Percentiles rank a stretch among this genome's conserved stretches.
These are phyloP conservation scores for Maconellicoccus hirsutus DNA, from an alignment of 1,140 invertebrate genomes.

Conservation along the genomic window DNA sequence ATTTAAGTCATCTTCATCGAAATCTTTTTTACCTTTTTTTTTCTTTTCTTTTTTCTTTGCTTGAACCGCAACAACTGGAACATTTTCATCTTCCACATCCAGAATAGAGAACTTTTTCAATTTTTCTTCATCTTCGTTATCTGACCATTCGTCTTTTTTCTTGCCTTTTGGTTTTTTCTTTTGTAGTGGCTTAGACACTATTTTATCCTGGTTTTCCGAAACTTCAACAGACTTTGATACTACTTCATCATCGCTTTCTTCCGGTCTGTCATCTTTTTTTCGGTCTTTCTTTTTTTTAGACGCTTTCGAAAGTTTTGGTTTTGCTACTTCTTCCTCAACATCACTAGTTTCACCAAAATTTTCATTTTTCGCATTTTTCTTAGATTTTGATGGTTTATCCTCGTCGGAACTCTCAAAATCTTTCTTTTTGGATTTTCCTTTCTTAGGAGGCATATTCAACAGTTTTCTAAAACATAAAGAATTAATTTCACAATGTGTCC, in stretches of 20 bases:
- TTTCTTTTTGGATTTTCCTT: conserved; percentile 25
- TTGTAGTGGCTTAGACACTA: conserved; percentile 34
- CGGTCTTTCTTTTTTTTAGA: conserved; percentile 16
- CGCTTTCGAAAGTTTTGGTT: background rate
- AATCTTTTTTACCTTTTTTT: background rate
- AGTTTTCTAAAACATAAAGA: no score
- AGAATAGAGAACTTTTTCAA: background rate
- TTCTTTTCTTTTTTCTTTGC: conserved; percentile 9
- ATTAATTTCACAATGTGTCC: no score
- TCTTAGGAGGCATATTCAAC: conserved; percentile 28
- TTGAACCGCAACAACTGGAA: background rate
- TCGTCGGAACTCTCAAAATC: conserved; percentile 22
- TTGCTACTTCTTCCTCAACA: conserved; percentile 27
- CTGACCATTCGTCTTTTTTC: conserved; percentile 30
- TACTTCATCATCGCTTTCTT: background rate
- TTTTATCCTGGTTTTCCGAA: background rate
- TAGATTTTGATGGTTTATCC: conserved; percentile 2
- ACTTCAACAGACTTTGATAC: background rate
- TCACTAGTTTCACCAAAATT: background rate
- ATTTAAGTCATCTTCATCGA: background rate
- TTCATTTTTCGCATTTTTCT: conserved; percentile 21
- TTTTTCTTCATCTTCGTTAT: conserved; percentile 26
- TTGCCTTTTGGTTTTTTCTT: conserved; percentile 37
- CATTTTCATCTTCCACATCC: background rate
- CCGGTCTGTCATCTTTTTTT: conserved; percentile 20